Evolutionary conservation across 2,888 invertebrate species (phyloP).

Genomic region (Tenthredo amoena): DNA sequence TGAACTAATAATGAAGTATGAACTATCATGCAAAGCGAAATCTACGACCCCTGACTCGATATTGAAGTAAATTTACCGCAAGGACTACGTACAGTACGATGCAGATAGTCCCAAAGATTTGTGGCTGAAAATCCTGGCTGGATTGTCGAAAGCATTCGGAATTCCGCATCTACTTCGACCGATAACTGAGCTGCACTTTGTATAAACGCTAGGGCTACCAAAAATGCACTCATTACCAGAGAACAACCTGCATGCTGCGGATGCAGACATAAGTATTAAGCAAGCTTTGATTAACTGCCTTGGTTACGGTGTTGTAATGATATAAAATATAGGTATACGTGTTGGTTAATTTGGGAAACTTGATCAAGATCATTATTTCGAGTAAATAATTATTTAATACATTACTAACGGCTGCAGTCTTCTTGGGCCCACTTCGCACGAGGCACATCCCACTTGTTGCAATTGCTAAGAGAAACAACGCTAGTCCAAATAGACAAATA

Average conservation of each 20-base stretch:
- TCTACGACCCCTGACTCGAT: neutral
- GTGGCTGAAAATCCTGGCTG: slow-evolving; percentile 15
- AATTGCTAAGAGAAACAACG: slow-evolving; percentile 54
- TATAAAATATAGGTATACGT: neutral
- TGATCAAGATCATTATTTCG: neutral
- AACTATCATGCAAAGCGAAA: neutral
- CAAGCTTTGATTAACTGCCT: slow-evolving; percentile 14
- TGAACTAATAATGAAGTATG: slow-evolving; percentile 56
- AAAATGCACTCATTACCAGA: slow-evolving; percentile 53
- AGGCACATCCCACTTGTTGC: slow-evolving; percentile 55
- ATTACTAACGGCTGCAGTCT: slow-evolving; percentile 50
- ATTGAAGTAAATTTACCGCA: neutral
- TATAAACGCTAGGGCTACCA: slow-evolving; percentile 57
- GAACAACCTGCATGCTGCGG: slow-evolving; percentile 52
- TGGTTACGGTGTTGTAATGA: neutral
- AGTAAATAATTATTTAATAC: neutral
- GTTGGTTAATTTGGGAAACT: neutral
- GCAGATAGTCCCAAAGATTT: slow-evolving; percentile 58
- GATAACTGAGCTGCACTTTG: slow-evolving; percentile 56
- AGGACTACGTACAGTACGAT: slow-evolving; percentile 55
- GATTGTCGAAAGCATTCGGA: slow-evolving; percentile 57
- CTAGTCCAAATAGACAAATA: slow-evolving; percentile 53
- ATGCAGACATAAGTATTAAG: neutral
- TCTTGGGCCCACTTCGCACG: slow-evolving; percentile 41
- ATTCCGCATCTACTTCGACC: slow-evolving; percentile 53